Conservation (phyloP, 35 echinoderm and acorn worm species). For the Holothuria glaberrima region DNA sequence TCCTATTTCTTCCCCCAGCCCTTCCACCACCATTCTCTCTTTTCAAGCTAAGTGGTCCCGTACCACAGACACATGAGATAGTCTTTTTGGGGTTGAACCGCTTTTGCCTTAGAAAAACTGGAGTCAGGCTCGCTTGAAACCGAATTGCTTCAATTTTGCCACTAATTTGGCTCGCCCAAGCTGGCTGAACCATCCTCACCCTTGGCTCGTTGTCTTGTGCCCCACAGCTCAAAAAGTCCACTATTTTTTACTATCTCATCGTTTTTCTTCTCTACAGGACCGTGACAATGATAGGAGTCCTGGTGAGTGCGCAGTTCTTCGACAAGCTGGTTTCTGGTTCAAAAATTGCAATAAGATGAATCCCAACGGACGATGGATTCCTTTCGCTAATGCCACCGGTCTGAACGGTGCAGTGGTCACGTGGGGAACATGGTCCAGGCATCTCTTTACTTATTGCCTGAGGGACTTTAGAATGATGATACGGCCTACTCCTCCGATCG, state of each 20-base stretch:
- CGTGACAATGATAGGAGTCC: slow-evolving; percentile 68
- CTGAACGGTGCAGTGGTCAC: slow-evolving; percentile 83
- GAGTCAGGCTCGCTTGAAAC: too few relatives aligned
- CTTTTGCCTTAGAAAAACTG: too few relatives aligned
- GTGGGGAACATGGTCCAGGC: slow-evolving; percentile 84
- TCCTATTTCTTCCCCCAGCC: too few relatives aligned
- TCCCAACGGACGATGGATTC: slow-evolving; percentile 80
- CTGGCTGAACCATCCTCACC: too few relatives aligned
- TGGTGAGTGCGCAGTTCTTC: slow-evolving; percentile 73
- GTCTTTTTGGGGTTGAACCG: too few relatives aligned
- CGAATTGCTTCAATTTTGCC: too few relatives aligned
- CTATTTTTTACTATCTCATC: not conserved
- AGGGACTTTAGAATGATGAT: slow-evolving; percentile 93
- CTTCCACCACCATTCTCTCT: too few relatives aligned
- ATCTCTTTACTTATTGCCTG: slow-evolving; percentile 74
- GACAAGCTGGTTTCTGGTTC: slow-evolving; percentile 90
- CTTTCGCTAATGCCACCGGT: slow-evolving; percentile 43
- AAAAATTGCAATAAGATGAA: slow-evolving; percentile 84
- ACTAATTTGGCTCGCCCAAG: too few relatives aligned
- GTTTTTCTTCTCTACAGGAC: slow-evolving; percentile 57
- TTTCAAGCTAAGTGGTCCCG: too few relatives aligned
- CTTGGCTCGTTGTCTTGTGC: too few relatives aligned
- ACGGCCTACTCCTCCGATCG: slow-evolving; percentile 21
- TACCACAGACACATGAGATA: too few relatives aligned
- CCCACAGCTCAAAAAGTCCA: too few relatives aligned